Evolutionary conservation across 2,797 vertebrate species (phyloP).

Genomic region (Mus spretus): DNA sequence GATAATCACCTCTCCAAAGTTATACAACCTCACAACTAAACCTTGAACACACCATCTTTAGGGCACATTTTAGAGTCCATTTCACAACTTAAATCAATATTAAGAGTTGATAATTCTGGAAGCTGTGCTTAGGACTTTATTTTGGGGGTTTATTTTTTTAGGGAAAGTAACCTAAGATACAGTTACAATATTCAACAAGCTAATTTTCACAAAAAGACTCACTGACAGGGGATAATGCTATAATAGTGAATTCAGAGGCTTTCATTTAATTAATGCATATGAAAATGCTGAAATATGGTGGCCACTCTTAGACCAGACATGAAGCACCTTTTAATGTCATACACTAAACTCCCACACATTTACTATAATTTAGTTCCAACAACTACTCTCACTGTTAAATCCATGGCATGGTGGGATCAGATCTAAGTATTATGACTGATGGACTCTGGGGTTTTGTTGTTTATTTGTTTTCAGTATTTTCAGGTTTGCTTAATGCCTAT

Average conservation of each 20-base stretch:
- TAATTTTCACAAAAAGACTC: not conserved
- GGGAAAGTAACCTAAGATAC: not conserved
- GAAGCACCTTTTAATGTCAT: not conserved
- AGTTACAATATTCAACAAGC: not conserved
- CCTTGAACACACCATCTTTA: not conserved
- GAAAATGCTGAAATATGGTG: not conserved
- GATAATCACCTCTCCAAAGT: not conserved
- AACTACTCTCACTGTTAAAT: not conserved
- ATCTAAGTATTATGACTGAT: not conserved
- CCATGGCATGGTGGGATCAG: not conserved
- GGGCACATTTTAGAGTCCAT: not conserved
- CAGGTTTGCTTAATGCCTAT: not conserved
- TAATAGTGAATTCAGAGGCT: not conserved
- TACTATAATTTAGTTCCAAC: not conserved
- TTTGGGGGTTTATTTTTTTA: not conserved
- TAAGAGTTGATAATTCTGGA: not conserved
- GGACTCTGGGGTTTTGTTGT: not conserved
- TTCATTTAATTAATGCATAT: not conserved
- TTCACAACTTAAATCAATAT: not conserved
- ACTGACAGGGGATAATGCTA: not conserved
- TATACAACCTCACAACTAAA: not conserved
- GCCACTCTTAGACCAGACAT: not conserved
- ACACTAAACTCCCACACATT: not conserved
- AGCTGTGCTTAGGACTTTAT: not conserved
- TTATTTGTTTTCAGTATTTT: no score